Percentiles rank a stretch among this genome's conserved stretches.
Conservation (phyloP, 1,140 invertebrate genomes). For the Magallana gigas region DNA sequence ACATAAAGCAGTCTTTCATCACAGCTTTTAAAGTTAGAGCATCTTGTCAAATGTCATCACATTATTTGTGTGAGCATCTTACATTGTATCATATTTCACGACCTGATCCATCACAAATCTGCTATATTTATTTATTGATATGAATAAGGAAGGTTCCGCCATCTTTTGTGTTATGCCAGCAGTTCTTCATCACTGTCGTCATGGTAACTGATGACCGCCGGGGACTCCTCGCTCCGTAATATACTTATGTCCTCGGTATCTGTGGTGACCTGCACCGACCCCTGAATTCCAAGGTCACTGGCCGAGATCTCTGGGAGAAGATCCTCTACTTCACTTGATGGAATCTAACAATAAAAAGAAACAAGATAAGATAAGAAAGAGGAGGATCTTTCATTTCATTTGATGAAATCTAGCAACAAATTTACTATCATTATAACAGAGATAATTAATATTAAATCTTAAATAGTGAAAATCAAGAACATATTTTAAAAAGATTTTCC, state of each 20-base stretch:
- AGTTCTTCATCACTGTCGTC: slow-evolving; percentile 72
- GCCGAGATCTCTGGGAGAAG: background rate
- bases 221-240: slow-evolving; percentile 51
- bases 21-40: too few species aligned
- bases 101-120: too few species aligned
- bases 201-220: slow-evolving; percentile 61
- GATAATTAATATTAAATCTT: background rate
- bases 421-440: background rate
- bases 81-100: too few species aligned
- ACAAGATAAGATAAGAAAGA: background rate
- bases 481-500: background rate
- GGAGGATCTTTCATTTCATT: background rate
- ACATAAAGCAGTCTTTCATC: too few species aligned
- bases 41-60: too few species aligned
- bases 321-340: slow-evolving; percentile 31
- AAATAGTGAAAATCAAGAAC: background rate
- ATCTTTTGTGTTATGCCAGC: slow-evolving; percentile 51
- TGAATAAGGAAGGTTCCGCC: too few species aligned
- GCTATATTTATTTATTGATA: too few species aligned
- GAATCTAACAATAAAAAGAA: background rate
- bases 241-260: slow-evolving; percentile 59
- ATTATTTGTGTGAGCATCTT: too few species aligned
- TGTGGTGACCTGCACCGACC: slow-evolving; percentile 38
- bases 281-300: background rate
- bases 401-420: background rate